Base-by-base conservation (phyloP, 2,888 invertebrate species). In the Malthinus flaveolus region DNA sequence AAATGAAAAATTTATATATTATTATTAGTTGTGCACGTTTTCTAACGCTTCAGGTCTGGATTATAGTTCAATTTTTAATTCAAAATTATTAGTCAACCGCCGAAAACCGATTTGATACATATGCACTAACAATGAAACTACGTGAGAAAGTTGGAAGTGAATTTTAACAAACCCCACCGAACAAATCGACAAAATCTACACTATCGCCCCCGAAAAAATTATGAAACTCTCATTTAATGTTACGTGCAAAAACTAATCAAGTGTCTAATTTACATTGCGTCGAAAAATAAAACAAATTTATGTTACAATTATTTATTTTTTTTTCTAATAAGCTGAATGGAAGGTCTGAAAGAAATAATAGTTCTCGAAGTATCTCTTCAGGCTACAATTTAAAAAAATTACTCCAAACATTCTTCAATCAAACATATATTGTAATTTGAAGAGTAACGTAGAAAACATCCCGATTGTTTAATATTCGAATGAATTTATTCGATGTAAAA, bases 401-500 rank as follows among this genome's bases (percentile, higher is more conserved):
- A 39, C 39, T 12, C 11, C n/a, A 51, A 45, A 49, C 46, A 56
- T 15, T 42, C 9, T 9, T 55, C n/a, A 49, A 60, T 46, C 34
- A 56, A 57, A 39, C 37, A 50, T 13, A 8, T 34, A 15, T 37
- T 51, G 47, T 56, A 66, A 67, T 74, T 73, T 76, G 66, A 68
- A 72, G 75, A 74, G 67, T 73, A 68, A 68, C 63, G 66, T 77
- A 76, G 75, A 75, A 70, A 66, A 61, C 71, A 58, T 72, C 73
- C 73, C 68, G 60, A 58, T 66, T 57, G 62, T 59, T 67, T 61
- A 50, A 65, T 66, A 68, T 42, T 66, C 60, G 70, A 76, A 73
- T 69, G 70, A 75, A 74, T 78, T 76, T 75, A 75, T 78, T 78
- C 68, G 71, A 62, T 66, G 68, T 64, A 68, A 69, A 68, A 64